These are phyloP conservation scores for Eonycteris spelaea DNA, from an alignment of 2,113 vertebrate genomes.

Conservation along the genomic window DNA sequence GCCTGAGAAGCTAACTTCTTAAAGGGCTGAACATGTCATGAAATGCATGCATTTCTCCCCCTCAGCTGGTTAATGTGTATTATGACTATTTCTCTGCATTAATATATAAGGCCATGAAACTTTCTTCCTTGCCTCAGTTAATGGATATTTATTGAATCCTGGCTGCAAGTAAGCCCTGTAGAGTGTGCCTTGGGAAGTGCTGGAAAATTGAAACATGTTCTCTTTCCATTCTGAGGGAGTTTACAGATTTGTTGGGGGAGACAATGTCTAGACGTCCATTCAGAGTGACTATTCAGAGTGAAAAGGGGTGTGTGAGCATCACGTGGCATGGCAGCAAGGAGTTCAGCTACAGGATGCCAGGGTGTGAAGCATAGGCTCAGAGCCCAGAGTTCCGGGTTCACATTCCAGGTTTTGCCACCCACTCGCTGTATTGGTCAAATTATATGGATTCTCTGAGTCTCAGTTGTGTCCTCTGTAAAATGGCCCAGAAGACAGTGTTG, in stretches of 20 bases:
- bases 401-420: background rate
- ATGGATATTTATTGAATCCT: conserved; percentile 7
- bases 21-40: conserved; percentile 4
- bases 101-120: background rate
- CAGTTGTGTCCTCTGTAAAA: background rate
- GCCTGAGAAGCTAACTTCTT: conserved; percentile 29
- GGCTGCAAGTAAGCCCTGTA: background rate
- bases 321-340: too few relatives aligned
- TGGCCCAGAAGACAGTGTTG: background rate
- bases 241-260: background rate
- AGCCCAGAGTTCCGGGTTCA: background rate
- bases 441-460: background rate
- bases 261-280: background rate
- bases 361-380: background rate
- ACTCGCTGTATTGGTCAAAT: background rate
- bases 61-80: conserved; percentile 19
- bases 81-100: conserved; percentile 30
- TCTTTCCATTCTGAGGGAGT: background rate
- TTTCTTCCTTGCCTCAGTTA: background rate
- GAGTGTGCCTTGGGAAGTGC: background rate
- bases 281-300: background rate
- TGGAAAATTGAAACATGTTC: background rate
- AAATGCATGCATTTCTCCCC: conserved; percentile 44
- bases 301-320: rapidly evolving
- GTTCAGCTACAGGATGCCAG: background rate